Percentiles rank a stretch among this genome's conserved stretches.
Evolutionary conservation across 1,140 invertebrate genomes (phyloP).

Genomic region (Drosophila prosaltans): DNA sequence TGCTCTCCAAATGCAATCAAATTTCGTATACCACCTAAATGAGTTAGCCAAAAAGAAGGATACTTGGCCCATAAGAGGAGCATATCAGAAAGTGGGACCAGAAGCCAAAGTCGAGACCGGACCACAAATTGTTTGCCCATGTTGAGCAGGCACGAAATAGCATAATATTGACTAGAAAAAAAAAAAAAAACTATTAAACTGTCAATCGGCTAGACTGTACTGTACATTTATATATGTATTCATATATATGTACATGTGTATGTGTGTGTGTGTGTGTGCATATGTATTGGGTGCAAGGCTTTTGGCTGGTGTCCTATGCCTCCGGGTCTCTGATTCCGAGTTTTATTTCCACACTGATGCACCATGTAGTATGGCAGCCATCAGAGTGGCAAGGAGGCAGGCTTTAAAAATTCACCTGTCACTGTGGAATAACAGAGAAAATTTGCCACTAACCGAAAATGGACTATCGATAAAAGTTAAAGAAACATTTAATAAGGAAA

Average conservation of each 20-base stretch:
- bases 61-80: not conserved
- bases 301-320: not conserved
- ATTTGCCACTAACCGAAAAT: too few species aligned
- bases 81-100: constrained; percentile 1
- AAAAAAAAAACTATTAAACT: constrained; percentile 65
- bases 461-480: too few species aligned
- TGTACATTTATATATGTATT: too few species aligned
- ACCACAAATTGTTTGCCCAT: constrained; percentile 33
- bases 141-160: constrained; percentile 52
- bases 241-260: not conserved
- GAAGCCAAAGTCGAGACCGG: not conserved
- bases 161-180: constrained; percentile 75
- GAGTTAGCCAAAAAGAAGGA: constrained; percentile 44
- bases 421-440: not conserved
- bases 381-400: not conserved
- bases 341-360: constrained; percentile 3
- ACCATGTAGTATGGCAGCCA: not conserved
- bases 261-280: not conserved
- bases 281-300: not conserved
- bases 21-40: constrained; percentile 68
- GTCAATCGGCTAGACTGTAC: constrained; percentile 53
- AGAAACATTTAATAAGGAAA: too few species aligned
- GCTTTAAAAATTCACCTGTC: not conserved
- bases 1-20: constrained; percentile 53
- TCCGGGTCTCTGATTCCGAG: not conserved